phyloP scores from a whole-genome alignment of 2,797 vertebrate species.

The Pangasius sanitwongsei region DNA sequence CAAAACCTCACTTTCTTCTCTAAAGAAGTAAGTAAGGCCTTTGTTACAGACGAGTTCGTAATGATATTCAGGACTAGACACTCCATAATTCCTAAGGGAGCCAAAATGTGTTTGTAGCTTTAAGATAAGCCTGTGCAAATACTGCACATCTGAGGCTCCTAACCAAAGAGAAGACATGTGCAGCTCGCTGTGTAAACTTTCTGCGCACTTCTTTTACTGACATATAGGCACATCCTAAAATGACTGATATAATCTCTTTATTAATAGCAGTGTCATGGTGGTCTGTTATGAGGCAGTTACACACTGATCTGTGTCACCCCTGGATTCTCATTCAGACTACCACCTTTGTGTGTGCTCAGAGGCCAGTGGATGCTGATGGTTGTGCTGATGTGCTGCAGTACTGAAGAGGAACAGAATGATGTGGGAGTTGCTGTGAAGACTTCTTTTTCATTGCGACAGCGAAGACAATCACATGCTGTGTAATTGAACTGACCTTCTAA shows the following conservation, averaged over 20 bases:
- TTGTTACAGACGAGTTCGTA: slow-evolving; percentile 11
- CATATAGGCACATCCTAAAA: slow-evolving; percentile 42
- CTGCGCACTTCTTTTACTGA: slow-evolving; percentile 6
- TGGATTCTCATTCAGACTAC: slow-evolving; percentile 42
- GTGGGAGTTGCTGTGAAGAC: slow-evolving; percentile 62
- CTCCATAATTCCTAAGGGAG: slow-evolving; percentile 39
- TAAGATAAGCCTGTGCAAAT: slow-evolving; percentile 38
- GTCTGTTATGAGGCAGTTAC: slow-evolving; percentile 17
- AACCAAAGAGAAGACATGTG: slow-evolving; percentile 10
- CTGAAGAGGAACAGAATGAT: slow-evolving; percentile 55
- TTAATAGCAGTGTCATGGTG: slow-evolving; percentile 28
- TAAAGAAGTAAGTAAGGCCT: not conserved
- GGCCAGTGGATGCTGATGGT: slow-evolving; percentile 9
- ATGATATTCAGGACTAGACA: slow-evolving; percentile 39
- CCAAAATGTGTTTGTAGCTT: slow-evolving; percentile 42
- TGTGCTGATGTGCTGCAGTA: slow-evolving; percentile 50
- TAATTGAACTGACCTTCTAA: slow-evolving; percentile 66
- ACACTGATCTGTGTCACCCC: slow-evolving; percentile 37
- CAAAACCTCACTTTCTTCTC: slow-evolving; percentile 12
- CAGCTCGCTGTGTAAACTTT: slow-evolving; percentile 17
- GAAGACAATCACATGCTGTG: slow-evolving; percentile 60
- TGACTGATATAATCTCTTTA: slow-evolving; percentile 30
- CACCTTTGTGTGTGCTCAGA: slow-evolving; percentile 44
- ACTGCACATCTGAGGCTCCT: slow-evolving; percentile 33
- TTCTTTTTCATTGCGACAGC: slow-evolving; percentile 48